phyloP scores from a whole-genome alignment of 2,113 vertebrate genomes.

The Uria aalge region DNA sequence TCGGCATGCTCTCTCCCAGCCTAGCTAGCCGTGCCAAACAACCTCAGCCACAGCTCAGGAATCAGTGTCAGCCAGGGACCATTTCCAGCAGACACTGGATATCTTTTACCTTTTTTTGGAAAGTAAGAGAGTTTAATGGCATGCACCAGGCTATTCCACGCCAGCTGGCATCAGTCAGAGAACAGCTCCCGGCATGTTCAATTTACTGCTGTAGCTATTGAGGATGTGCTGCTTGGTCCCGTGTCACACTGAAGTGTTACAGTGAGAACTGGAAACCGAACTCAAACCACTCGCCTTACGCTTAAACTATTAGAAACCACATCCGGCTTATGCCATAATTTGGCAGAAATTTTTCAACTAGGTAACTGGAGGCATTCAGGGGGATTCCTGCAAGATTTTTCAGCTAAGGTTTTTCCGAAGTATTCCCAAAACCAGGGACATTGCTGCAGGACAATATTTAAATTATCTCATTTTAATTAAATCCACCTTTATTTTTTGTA shows the following conservation, averaged over 20 bases:
- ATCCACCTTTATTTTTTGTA: neutral
- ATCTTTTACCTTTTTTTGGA: neutral
- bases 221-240: neutral
- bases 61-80: neutral
- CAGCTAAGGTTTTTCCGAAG: neutral
- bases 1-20: accelerated
- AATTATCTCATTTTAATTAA: neutral
- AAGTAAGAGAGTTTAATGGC: neutral
- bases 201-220: neutral
- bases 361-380: neutral
- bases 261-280: neutral
- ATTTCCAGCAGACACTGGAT: neutral
- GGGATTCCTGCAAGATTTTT: neutral
- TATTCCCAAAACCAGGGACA: neutral
- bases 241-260: neutral
- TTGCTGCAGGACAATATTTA: neutral
- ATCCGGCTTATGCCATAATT: neutral
- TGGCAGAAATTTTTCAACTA: neutral
- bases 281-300: neutral
- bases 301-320: neutral
- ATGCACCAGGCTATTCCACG: neutral
- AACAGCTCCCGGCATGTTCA: neutral
- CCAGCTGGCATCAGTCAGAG: neutral
- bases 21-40: neutral
- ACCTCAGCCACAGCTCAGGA: neutral